Evolutionary conservation across 2,113 vertebrate genomes (phyloP), one percentile per base, ranked within the genome.

Genomic region (Sterrhoptilus dennistouni): DNA sequence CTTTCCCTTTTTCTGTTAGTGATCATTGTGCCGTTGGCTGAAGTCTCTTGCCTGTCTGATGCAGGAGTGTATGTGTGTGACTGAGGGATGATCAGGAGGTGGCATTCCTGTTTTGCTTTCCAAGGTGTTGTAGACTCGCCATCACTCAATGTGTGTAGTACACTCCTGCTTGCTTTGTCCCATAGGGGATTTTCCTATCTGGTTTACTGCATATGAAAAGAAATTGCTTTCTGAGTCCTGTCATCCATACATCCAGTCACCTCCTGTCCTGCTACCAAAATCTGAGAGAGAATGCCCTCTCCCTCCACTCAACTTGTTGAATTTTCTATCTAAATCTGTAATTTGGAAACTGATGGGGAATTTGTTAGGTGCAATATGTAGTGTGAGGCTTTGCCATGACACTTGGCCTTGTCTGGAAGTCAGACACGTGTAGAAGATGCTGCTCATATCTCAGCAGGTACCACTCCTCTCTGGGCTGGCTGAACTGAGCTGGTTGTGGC

Each of bases 191-290:
- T 95, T 95, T 64, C 19, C 29, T 28, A 7, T 83, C 82, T 91
- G 52, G 42, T 93, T 96, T 88, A 72, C 38, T 84, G 77, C 68
- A 31, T 57, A 45, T 28, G 57, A 88, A 93, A 60, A 97, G 49
- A 95, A 95, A 94, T 57, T 80, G 36, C 36, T 91, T 90, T 92
- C 80, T 33, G 53, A 89, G 36, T 83, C 61, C 91, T 91, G 87
- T 68, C 36, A 50, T 94, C 95, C 63, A 47, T 76, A 64, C 35
- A 66, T 36, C 60, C 49, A 79, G 68, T 66, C 70, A 90, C 74
- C 44, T 94, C 65, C 53, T 85, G 28, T 92, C n/a, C 47, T 78
- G 49, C 56, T 91, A 90, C 56, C 68, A 78, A 66, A 68, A 65
- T 14, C 27, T 28, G 65, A 45, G 75, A 92, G 13, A 89, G 28